Evolutionary conservation across 1,140 invertebrate genomes (phyloP).

Genomic region (Eurosta solidaginis): DNA sequence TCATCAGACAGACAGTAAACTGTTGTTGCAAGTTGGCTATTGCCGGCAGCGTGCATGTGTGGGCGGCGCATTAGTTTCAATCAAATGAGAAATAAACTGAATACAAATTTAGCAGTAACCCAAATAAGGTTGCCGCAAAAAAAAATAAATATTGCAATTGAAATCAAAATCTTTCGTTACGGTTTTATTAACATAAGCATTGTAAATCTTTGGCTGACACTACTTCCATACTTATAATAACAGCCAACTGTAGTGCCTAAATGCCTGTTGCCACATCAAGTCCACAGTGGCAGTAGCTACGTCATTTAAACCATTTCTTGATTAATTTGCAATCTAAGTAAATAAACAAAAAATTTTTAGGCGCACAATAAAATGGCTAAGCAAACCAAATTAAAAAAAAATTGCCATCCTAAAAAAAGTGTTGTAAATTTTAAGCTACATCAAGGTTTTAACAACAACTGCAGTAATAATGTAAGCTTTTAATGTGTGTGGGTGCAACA

Average conservation of each 20-base stretch:
- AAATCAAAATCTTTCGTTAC: background rate
- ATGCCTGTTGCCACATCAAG: background rate
- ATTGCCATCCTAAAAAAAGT: background rate
- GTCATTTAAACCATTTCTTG: slow-evolving; percentile 19
- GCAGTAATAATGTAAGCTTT: background rate
- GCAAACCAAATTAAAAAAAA: background rate
- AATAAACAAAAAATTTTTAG: background rate
- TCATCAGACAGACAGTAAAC: background rate
- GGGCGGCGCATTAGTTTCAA: slow-evolving; percentile 27
- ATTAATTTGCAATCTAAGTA: slow-evolving; percentile 20
- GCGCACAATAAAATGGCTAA: background rate
- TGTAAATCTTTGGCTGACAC: too few relatives aligned
- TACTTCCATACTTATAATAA: too few relatives aligned
- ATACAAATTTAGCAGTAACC: background rate
- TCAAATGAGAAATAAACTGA: background rate
- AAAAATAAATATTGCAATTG: background rate
- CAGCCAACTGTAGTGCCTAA: too few relatives aligned
- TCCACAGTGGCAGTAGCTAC: slow-evolving; percentile 11
- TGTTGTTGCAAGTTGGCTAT: background rate
- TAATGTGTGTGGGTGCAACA: background rate
- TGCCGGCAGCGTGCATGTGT: too few relatives aligned
- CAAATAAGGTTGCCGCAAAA: too few relatives aligned
- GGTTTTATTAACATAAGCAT: too few relatives aligned
- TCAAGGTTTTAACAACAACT: too few relatives aligned
- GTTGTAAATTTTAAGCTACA: too few relatives aligned